phyloP scores from a whole-genome alignment of 1,140 invertebrate species.

The Coelopa frigida region DNA sequence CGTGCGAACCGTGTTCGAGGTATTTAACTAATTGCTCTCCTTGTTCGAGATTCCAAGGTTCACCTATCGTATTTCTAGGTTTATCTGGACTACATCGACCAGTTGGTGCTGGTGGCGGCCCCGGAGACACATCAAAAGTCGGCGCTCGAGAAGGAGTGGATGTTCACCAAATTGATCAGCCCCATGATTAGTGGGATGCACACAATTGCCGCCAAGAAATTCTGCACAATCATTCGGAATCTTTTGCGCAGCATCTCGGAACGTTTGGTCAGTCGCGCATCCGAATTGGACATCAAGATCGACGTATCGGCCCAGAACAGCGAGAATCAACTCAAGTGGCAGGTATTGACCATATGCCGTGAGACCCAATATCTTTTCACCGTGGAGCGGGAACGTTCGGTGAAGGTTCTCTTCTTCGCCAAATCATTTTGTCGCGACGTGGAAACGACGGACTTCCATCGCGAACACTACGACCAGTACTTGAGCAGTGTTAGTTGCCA shows the following conservation, averaged over 20 bases:
- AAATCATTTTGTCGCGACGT: constrained; percentile 67
- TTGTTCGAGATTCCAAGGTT: neutral
- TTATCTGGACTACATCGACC: constrained; percentile 67
- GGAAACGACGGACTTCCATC: constrained; percentile 48
- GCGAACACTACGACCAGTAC: constrained; percentile 44
- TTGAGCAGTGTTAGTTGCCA: constrained; percentile 42
- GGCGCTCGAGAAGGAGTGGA: constrained; percentile 74
- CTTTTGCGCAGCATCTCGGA: constrained; percentile 31
- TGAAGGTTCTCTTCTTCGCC: constrained; percentile 71
- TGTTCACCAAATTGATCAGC: constrained; percentile 62
- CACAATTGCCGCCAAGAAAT: constrained; percentile 57
- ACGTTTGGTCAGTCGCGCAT: constrained; percentile 30
- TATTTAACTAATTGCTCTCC: constrained; percentile 15
- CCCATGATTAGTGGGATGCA: constrained; percentile 63
- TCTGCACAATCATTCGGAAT: constrained; percentile 51
- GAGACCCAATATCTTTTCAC: constrained; percentile 72
- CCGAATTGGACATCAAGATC: constrained; percentile 34
- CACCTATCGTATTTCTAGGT: constrained; percentile 41
- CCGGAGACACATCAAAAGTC: constrained; percentile 65
- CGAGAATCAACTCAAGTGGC: constrained; percentile 38
- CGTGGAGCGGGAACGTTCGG: constrained; percentile 66
- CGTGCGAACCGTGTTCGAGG: constrained; percentile 63
- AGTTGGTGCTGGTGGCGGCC: constrained; percentile 62
- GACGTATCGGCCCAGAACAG: constrained; percentile 24
- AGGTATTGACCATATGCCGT: constrained; percentile 60